Evolutionary conservation across 92 coral and sea anemone genomes (phyloP).

Genomic region (Porites evermanni): DNA sequence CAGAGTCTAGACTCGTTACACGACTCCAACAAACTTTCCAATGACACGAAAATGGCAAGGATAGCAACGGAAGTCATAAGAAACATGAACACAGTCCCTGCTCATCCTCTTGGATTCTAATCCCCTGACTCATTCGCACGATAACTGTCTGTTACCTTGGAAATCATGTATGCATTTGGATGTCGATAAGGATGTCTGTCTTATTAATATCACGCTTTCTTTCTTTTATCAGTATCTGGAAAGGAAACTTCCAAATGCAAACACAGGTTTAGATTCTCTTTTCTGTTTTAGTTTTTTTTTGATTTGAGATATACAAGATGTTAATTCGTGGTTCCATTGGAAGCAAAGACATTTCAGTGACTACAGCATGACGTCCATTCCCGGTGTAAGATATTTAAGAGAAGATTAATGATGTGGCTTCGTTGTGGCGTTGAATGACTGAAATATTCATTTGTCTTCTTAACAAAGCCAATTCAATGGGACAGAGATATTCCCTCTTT

Average conservation of each 20-base stretch:
- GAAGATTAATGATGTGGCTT: too few relatives aligned
- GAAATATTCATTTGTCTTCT: too few relatives aligned
- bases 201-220: too few relatives aligned
- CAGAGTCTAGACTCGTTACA: slow-evolving; percentile 75
- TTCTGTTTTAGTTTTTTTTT: neutral
- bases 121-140: neutral
- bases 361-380: neutral
- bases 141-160: neutral
- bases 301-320: too few relatives aligned
- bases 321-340: neutral
- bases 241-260: neutral
- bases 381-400: neutral
- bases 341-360: slow-evolving; percentile 16
- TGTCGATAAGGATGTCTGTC: neutral
- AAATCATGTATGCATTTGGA: neutral
- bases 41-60: slow-evolving; percentile 84
- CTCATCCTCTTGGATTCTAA: slow-evolving; percentile 88
- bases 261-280: too few relatives aligned
- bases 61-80: slow-evolving; percentile 85
- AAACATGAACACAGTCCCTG: slow-evolving; percentile 73
- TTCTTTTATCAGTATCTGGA: neutral
- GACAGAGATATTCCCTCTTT: too few relatives aligned
- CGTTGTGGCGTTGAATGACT: too few relatives aligned
- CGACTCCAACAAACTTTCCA: slow-evolving; percentile 73
- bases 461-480: too few relatives aligned